Evolutionary conservation across 2,797 vertebrate genomes (phyloP).

Genomic region (Notolabrus celidotus): DNA sequence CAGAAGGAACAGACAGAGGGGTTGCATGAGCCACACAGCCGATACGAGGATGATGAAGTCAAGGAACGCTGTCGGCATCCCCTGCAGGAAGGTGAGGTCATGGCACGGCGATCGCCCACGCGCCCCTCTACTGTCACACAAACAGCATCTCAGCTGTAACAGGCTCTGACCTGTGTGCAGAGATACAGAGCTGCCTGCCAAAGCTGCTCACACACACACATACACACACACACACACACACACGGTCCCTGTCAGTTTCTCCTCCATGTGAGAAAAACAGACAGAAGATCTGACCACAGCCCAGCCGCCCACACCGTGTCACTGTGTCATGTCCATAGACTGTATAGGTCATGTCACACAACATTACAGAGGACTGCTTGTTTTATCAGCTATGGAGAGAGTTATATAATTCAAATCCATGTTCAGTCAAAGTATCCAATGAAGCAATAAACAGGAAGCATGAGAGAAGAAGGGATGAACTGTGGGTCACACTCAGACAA

Average conservation of each 20-base stretch:
- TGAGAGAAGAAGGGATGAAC: too few relatives aligned
- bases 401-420: conserved; percentile 23
- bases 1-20: conserved; percentile 13
- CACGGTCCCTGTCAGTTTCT: conserved; percentile 4
- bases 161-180: conserved; percentile 26
- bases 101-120: conserved; percentile 22
- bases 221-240: conserved; percentile 9
- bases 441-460: background rate
- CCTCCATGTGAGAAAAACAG: conserved; percentile 16
- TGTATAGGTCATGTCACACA: conserved; percentile 12
- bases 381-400: background rate
- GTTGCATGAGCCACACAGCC: conserved; percentile 31
- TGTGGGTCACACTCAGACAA: too few relatives aligned
- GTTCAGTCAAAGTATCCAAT: background rate
- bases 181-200: conserved; percentile 34
- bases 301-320: background rate
- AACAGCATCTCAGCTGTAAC: conserved; percentile 9
- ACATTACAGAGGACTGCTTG: background rate
- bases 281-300: conserved; percentile 16
- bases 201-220: conserved; percentile 23
- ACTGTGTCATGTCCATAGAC: conserved; percentile 8
- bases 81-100: conserved; percentile 62
- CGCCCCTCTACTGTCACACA: conserved; percentile 3
- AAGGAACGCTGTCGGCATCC: conserved; percentile 39
- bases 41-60: conserved; percentile 46